These are phyloP conservation scores for Xenops minutus DNA, from an alignment of 2,797 vertebrate genomes.

Conservation along the genomic window DNA sequence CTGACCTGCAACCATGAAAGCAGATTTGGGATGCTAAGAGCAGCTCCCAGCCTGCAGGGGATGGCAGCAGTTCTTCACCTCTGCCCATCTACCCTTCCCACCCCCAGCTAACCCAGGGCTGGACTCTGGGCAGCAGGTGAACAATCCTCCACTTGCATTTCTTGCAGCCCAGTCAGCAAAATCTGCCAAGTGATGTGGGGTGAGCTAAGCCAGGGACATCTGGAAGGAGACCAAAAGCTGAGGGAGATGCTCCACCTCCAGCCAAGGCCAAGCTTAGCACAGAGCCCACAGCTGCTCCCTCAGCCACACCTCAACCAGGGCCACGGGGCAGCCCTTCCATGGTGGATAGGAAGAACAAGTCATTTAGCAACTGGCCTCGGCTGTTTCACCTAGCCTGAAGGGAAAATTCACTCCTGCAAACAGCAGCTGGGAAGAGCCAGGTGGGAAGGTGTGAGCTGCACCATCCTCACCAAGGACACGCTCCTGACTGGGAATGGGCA, in stretches of 20 bases:
- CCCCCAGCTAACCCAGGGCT: background rate
- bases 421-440: background rate
- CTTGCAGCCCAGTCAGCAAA: background rate
- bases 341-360: background rate
- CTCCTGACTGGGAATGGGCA: background rate
- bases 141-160: background rate
- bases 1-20: background rate
- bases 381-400: background rate
- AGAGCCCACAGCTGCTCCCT: background rate
- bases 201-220: fast-evolving
- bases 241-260: background rate
- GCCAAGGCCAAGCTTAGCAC: background rate
- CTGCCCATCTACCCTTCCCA: background rate
- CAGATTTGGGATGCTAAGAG: background rate
- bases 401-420: background rate
- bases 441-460: background rate
- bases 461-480: background rate
- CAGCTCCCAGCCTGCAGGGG: background rate
- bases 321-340: fast-evolving
- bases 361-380: background rate
- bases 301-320: background rate
- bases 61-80: background rate
- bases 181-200: background rate
- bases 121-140: background rate
- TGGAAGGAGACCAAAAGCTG: background rate